Evolutionary conservation across 2,888 invertebrate species (phyloP).

Genomic region (Diarsia mendica): DNA sequence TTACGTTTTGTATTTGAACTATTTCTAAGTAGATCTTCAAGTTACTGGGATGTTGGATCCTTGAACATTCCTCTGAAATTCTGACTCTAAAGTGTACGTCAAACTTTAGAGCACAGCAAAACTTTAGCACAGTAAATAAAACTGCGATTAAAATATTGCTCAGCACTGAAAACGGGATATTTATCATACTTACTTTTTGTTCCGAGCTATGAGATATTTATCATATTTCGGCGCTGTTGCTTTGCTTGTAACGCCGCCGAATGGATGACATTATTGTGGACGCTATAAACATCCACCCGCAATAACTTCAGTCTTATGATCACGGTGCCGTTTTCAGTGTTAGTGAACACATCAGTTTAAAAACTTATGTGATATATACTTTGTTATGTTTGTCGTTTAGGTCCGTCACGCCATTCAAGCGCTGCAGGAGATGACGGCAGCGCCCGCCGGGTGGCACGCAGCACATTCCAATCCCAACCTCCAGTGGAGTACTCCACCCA

Average conservation of each 20-base stretch:
- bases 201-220: too few species aligned
- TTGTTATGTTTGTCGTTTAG: constrained; percentile 78
- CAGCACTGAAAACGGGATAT: too few species aligned
- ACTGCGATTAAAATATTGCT: constrained; percentile 2
- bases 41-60: constrained; percentile 4
- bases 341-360: too few species aligned
- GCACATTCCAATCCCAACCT: constrained; percentile 96
- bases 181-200: too few species aligned
- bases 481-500: constrained; percentile 89
- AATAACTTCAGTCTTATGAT: too few species aligned
- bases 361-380: too few species aligned
- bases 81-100: constrained; percentile 12
- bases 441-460: constrained; percentile 92
- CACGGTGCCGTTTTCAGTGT: too few species aligned
- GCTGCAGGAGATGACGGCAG: constrained; percentile 95
- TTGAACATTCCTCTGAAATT: constrained; percentile 39
- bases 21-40: constrained; percentile 18
- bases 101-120: constrained; percentile 36
- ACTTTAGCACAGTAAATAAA: constrained; percentile 28
- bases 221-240: too few species aligned
- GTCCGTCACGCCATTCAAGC: constrained; percentile 96
- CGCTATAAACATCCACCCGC: too few species aligned
- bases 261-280: too few species aligned
- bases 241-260: too few species aligned
- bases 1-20: constrained; percentile 12